phyloP scores from a whole-genome alignment of 2,797 vertebrate genomes.

The Prionace glauca region DNA sequence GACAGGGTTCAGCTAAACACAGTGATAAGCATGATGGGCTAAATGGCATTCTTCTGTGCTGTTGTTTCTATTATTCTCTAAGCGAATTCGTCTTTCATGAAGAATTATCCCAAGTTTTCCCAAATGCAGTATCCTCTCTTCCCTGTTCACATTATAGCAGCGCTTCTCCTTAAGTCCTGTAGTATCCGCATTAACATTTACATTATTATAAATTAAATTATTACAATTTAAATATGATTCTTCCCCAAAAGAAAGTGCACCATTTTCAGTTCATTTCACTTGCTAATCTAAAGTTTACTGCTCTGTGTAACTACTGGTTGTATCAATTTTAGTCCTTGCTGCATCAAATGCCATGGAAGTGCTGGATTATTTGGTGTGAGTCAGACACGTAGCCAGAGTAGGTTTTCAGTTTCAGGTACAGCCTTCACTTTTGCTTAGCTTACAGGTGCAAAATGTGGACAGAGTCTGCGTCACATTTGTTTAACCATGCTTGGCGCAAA shows the following conservation, averaged over 20 bases:
- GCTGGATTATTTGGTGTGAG: not conserved
- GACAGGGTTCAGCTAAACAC: not conserved
- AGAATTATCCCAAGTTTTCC: not conserved
- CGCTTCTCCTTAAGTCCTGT: no score
- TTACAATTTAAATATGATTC: not conserved
- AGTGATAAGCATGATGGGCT: not conserved
- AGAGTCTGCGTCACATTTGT: not conserved
- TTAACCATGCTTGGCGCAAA: not conserved
- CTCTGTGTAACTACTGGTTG: not conserved
- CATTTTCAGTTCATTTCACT: not conserved
- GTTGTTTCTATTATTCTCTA: not conserved
- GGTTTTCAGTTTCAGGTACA: not conserved
- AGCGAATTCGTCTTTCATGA: not conserved
- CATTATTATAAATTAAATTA: not conserved
- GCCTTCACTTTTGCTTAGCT: not conserved
- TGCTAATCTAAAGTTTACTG: not conserved
- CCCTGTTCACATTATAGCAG: not conserved
- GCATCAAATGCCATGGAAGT: not conserved
- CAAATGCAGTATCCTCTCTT: not conserved
- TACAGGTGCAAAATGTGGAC: not conserved
- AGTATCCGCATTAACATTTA: not conserved
- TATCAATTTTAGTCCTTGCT: not conserved
- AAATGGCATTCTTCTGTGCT: not conserved
- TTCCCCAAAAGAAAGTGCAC: not conserved
- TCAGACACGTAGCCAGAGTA: not conserved